Conservation (phyloP, 1,140 invertebrate genomes). For the Varroa destructor region DNA sequence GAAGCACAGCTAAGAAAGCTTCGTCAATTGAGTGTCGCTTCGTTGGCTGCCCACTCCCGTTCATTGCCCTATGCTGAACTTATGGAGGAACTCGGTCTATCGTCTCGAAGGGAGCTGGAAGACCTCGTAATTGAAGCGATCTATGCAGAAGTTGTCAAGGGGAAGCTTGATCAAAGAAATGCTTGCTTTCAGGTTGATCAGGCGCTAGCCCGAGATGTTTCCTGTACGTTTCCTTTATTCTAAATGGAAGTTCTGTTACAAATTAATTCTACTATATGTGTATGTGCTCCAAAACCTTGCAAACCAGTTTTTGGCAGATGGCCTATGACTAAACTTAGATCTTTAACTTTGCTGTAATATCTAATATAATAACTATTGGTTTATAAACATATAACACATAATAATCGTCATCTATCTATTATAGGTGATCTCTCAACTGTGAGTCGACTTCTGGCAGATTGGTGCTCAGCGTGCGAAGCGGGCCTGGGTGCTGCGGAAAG, state of each 20-base stretch:
- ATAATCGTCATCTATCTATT: too few species aligned
- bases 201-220: slow-evolving; percentile 77
- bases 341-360: too few species aligned
- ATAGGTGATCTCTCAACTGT: slow-evolving; percentile 17
- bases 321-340: too few species aligned
- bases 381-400: too few species aligned
- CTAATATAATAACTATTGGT: too few species aligned
- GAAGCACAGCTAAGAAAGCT: slow-evolving; percentile 72
- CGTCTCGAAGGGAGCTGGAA: slow-evolving; percentile 81
- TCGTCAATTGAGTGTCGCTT: slow-evolving; percentile 86
- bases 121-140: slow-evolving; percentile 95
- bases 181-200: slow-evolving; percentile 83
- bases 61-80: slow-evolving; percentile 77
- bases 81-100: slow-evolving; percentile 71
- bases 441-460: slow-evolving; percentile 2
- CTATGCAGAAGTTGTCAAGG: slow-evolving; percentile 88
- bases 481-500: neutral
- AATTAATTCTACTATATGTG: too few species aligned
- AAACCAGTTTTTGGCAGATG: too few species aligned
- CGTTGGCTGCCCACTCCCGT: slow-evolving; percentile 66
- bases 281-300: too few species aligned
- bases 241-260: too few species aligned
- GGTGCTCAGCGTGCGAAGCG: slow-evolving; percentile 4
- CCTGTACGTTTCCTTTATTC: neutral
- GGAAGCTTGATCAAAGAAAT: slow-evolving; percentile 89